These are phyloP conservation scores for Rousettus leschenaultii DNA, from an alignment of 2,113 vertebrate species.

Conservation along the genomic window DNA sequence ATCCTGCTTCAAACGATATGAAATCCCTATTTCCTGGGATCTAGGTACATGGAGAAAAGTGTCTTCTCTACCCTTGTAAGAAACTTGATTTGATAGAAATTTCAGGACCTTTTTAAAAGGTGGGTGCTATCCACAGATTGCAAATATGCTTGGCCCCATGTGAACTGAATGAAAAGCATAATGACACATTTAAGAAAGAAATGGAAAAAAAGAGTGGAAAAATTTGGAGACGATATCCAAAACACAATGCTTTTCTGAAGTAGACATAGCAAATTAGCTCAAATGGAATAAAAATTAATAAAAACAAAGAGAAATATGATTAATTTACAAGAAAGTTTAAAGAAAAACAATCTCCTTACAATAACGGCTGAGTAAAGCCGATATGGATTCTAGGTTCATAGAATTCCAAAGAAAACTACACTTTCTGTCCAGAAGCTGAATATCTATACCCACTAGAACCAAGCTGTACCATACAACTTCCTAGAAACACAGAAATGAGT, in stretches of 20 bases:
- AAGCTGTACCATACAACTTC: background rate
- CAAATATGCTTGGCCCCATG: background rate
- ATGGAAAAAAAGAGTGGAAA: background rate
- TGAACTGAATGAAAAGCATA: background rate
- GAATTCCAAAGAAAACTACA: background rate
- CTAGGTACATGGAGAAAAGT: background rate
- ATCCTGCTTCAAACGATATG: background rate
- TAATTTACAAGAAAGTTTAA: constrained; percentile 24
- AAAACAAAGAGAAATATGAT: constrained; percentile 7
- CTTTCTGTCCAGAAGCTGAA: background rate
- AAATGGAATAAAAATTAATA: constrained; percentile 2
- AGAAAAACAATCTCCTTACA: background rate
- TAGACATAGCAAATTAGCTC: background rate
- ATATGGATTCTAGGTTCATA: background rate
- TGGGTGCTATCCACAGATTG: background rate
- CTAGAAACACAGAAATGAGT: background rate
- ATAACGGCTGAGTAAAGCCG: background rate
- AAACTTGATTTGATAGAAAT: background rate
- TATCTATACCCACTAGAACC: background rate
- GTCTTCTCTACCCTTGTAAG: background rate
- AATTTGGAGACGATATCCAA: background rate
- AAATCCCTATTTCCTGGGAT: background rate
- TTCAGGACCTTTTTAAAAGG: background rate
- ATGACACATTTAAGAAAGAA: background rate
- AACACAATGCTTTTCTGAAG: background rate